Conservation (phyloP, 2,113 vertebrate genomes). For the Copsychus sechellarum region DNA sequence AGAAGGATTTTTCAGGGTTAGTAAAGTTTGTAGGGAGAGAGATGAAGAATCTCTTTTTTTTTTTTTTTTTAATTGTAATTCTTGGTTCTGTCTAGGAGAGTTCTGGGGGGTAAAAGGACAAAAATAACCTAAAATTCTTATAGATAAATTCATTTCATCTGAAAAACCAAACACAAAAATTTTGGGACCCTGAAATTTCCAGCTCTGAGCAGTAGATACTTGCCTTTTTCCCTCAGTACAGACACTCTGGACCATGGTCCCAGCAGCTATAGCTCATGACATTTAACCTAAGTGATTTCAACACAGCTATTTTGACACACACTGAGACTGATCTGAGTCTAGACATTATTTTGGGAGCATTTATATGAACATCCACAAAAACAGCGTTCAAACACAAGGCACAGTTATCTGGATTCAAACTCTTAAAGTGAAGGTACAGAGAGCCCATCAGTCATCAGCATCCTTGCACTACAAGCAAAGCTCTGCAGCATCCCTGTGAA, state of each 20-base stretch:
- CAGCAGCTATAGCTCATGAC: not conserved
- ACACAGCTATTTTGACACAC: not conserved
- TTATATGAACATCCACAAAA: not conserved
- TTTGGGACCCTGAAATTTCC: not conserved
- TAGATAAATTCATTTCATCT: not conserved
- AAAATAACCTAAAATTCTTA: not conserved
- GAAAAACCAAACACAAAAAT: not conserved
- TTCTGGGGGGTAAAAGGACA: accelerated
- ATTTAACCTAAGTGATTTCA: not conserved
- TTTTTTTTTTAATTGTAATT: not conserved
- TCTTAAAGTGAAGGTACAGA: not conserved
- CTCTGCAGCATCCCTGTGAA: not conserved
- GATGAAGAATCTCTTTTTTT: accelerated
- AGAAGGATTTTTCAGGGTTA: not conserved
- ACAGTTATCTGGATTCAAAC: not conserved
- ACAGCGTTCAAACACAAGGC: not conserved
- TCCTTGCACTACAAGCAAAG: not conserved
- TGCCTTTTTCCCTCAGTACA: not conserved
- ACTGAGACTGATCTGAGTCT: not conserved
- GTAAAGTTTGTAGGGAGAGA: not conserved
- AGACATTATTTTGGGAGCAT: not conserved
- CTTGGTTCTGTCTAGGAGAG: not conserved
- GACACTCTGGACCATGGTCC: not conserved
- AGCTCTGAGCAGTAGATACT: not conserved
- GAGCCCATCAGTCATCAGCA: not conserved